Evolutionary conservation across 2,113 vertebrate genomes (phyloP), one percentile per base, ranked within the genome.

Genomic region (Seriola dumerili): DNA sequence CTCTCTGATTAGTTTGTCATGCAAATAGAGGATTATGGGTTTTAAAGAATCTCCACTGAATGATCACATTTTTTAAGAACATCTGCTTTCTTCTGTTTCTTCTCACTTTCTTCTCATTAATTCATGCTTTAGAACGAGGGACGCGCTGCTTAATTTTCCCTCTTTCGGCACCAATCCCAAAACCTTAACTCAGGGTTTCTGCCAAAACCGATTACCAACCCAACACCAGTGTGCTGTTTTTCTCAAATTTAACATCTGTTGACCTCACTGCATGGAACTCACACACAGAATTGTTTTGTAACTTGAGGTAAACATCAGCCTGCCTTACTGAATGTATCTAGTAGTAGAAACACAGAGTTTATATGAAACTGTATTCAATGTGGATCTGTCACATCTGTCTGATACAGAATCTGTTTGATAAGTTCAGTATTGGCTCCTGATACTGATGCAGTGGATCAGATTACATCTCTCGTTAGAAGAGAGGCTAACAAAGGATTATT

Each of bases 1-100:
- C 38, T 55, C 62, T 54, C 69, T 79, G 73, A 78, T 71, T 81
- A 68, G 61, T 73, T 83, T 71, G 48, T 80, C 38, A 14, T 80
- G 58, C 62, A 65, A 54, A 83, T 36, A 36, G 0, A 59, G 29
- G 44, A 61, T 58, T 25, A 36, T 0, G 1, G 59, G 10, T 74
- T 80, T 66, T 48, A 64, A 52, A 44, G 50, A 74, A 59, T 69
- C 1, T 61, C 23, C 62, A 40, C 19, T 57, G 29, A 76, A n/a
- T 23, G 23, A 46, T 44, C 23, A 6, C 55, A 72, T 0, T 65
- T 65, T 70, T 52, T 3, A 55, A 19, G 3, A 42, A 32, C 54
- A 76, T 74, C 62, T 65, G 55, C 14, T 80, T 68, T 36, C 66
- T 36, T 8, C 11, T 25, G 36, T 8, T 44, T 25, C 7, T 17